phyloP scores from a whole-genome alignment of 1,140 invertebrate species.

The Nomia melanderi region DNA sequence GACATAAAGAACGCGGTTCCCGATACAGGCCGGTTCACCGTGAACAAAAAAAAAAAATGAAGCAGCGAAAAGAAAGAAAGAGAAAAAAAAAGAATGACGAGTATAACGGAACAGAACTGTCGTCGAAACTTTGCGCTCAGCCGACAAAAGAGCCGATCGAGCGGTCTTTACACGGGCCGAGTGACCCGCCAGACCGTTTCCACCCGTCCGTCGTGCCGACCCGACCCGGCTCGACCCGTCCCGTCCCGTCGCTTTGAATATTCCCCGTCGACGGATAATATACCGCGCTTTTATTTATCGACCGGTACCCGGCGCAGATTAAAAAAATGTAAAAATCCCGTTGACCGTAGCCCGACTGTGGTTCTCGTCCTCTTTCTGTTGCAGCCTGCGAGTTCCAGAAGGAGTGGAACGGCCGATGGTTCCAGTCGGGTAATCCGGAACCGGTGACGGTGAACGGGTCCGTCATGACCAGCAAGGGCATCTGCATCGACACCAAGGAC shows the following conservation, averaged over 20 bases:
- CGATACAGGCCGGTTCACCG: not conserved
- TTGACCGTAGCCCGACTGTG: too few species aligned
- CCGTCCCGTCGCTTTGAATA: constrained; percentile 12
- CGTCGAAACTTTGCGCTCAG: constrained; percentile 10
- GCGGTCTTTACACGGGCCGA: not conserved
- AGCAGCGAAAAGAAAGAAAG: too few species aligned
- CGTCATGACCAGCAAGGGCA: constrained; percentile 87
- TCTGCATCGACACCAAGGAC: constrained; percentile 85
- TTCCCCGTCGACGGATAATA: constrained; percentile 23
- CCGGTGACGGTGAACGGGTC: constrained; percentile 86
- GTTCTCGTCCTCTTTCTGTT: constrained; percentile 25
- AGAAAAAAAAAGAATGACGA: too few species aligned
- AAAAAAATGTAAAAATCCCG: constrained; percentile 46
- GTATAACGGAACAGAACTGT: not conserved
- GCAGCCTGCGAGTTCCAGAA: constrained; percentile 86
- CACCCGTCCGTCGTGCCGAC: not conserved
- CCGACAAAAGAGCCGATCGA: not conserved
- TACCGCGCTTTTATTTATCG: constrained; percentile 32
- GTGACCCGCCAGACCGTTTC: not conserved
- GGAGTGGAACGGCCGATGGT: constrained; percentile 89
- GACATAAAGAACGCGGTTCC: too few species aligned
- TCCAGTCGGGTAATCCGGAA: constrained; percentile 86
- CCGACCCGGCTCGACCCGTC: not conserved
- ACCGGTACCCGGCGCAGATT: constrained; percentile 6
- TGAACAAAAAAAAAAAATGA: not conserved